Conservation (phyloP, 30 jellyfish, hydroid and myxozoan species). For the Turritopsis rubra region DNA sequence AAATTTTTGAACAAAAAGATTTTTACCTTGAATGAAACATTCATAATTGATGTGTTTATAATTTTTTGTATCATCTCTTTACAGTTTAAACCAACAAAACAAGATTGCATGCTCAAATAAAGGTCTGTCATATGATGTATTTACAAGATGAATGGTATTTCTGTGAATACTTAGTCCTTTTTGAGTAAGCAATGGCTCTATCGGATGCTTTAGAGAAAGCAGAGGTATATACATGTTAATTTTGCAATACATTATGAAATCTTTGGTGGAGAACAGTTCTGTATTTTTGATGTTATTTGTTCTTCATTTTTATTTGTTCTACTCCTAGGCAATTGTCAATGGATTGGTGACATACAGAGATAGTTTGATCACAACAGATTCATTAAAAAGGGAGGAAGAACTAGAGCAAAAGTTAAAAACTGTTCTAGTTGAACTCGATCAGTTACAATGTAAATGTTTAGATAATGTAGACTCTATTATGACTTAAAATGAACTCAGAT, state of each 20-base stretch:
- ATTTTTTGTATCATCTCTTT: background rate
- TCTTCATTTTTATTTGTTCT: background rate
- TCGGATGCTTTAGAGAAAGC: background rate
- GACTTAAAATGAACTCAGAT: background rate
- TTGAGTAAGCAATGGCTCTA: background rate
- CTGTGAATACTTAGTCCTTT: background rate
- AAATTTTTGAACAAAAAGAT: too few relatives aligned
- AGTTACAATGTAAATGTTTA: conserved; percentile 69
- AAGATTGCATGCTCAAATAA: background rate
- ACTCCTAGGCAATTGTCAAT: conserved; percentile 45
- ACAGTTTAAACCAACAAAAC: background rate
- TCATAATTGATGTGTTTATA: background rate
- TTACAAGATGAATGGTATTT: background rate
- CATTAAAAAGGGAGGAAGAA: conserved; percentile 37
- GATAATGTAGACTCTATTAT: too few relatives aligned
- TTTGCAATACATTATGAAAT: background rate
- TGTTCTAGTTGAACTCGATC: conserved; percentile 45
- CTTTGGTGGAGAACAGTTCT: background rate
- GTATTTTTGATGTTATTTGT: background rate
- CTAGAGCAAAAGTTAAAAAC: conserved; percentile 43
- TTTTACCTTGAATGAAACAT: background rate
- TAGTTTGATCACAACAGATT: conserved; percentile 47
- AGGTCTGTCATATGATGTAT: background rate
- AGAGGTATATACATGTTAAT: background rate
- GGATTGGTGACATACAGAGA: conserved; percentile 54